A percentile compares a stretch with the other conserved stretches of the same genome.
Conservation (phyloP, 2,113 vertebrate species). For the Parotia lawesii region DNA sequence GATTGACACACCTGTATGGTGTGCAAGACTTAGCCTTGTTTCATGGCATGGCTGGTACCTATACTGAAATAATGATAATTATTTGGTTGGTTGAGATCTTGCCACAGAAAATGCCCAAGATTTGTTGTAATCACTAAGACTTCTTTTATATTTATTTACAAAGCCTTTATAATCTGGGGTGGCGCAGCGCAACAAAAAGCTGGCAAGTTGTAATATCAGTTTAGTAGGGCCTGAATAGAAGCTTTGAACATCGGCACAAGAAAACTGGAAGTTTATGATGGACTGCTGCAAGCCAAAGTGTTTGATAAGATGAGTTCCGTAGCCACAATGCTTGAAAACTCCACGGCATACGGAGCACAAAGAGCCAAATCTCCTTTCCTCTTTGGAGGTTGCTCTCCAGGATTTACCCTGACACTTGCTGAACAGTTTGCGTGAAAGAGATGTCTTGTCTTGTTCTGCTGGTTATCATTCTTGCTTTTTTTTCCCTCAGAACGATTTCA, state of each 20-base stretch:
- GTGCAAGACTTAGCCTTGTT: neutral
- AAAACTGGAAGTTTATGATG: neutral
- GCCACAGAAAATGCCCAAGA: neutral
- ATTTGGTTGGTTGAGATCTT: neutral
- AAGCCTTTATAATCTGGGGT: neutral
- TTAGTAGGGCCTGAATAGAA: neutral
- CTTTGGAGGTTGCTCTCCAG: constrained; percentile 28
- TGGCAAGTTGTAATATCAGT: neutral
- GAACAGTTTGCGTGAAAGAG: constrained; percentile 60
- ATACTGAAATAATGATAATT: neutral
- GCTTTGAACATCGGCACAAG: neutral
- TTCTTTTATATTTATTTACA: neutral
- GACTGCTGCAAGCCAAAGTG: neutral
- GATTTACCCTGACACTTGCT: constrained; percentile 62
- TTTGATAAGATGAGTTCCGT: neutral
- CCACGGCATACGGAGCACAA: neutral
- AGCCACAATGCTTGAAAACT: constrained; percentile 23
- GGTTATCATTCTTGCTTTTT: constrained; percentile 69
- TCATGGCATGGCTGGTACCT: neutral
- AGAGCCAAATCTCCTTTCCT: neutral
- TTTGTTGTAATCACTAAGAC: neutral
- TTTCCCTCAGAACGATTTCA: constrained; percentile 51
- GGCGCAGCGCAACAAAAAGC: neutral
- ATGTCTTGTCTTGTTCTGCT: constrained; percentile 66
- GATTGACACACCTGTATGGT: neutral